phyloP scores from a whole-genome alignment of 2,797 vertebrate species.

The Myiotriccus ornatus region DNA sequence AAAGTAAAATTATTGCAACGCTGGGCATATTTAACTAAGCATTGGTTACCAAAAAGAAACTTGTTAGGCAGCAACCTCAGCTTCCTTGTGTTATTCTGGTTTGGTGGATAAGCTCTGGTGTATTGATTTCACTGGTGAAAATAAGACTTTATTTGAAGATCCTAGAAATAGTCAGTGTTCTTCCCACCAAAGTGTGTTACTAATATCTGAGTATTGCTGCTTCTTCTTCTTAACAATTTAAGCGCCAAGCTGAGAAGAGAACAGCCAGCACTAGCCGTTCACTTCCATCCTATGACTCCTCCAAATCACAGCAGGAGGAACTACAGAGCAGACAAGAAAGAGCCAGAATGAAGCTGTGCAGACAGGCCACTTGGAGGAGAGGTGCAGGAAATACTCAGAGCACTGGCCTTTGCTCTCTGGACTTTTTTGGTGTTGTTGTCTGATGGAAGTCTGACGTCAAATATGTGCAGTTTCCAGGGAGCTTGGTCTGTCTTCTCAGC shows the following conservation, averaged over 20 bases:
- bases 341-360: background rate
- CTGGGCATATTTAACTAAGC: background rate
- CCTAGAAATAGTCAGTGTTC: background rate
- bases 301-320: background rate
- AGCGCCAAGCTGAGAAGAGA: background rate
- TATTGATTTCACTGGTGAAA: background rate
- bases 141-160: background rate
- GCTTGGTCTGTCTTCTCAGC: background rate
- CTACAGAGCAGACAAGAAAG: background rate
- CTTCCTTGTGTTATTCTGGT: background rate
- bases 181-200: background rate
- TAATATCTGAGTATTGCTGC: background rate
- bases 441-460: background rate
- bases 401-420: background rate
- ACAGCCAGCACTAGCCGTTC: background rate
- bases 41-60: background rate
- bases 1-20: constrained; percentile 4
- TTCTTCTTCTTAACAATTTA: background rate
- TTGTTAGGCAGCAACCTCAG: background rate
- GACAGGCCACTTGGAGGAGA: background rate
- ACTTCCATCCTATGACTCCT: background rate
- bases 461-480: background rate
- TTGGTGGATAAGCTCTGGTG: background rate
- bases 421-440: background rate
- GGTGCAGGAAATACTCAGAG: background rate